Evolutionary conservation across 2,797 vertebrate genomes (phyloP), one percentile per base, ranked within the genome.

Genomic region (Prunella strophiata): DNA sequence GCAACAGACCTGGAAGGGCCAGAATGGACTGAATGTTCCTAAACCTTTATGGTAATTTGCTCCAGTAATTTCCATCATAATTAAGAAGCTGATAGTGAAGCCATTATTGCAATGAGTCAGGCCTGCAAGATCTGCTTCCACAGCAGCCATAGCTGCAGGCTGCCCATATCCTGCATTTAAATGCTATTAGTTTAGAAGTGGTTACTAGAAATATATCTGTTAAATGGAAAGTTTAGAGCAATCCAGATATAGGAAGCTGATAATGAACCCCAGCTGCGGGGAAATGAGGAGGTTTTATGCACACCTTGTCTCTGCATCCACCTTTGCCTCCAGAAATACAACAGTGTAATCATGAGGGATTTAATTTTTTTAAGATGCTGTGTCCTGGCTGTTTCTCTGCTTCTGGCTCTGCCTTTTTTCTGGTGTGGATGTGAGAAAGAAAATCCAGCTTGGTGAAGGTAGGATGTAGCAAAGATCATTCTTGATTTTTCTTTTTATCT

Each of bases 11-110:
- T 54, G 63, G 93, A 92, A 96, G 79, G 90, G 93, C 75, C 89
- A 93, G 91, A 93, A 93, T 86, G 96, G 91, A 97, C 96, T 96
- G 93, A 96, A 96, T 95, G 94, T 97, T 97, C 96, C 92, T 93
- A 96, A 96, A 91, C 50, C 85, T 96, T 96, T 96, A 94, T 96
- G 94, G 91, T 92, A 88, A 96, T 94, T 97, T 93, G 85, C 93
- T 88, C 29, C 95, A 96, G 94, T 89, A 85, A 94, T 96, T 95
- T 95, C 94, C 94, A 89, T 88, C 78, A 89, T 88, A 95, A 96
- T 96, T 96, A 96, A 92, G 91, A 91, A 93, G 84, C 85, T 91
- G 91, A 96, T 93, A 88, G 61, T 0, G 0, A 93, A 93, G 74
- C 71, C 40, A 3, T 96, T 96, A 94, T 70, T 96, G 78, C 88